Conservation (phyloP, 2,888 invertebrate genomes). For the Stenolophus ochropezus region DNA sequence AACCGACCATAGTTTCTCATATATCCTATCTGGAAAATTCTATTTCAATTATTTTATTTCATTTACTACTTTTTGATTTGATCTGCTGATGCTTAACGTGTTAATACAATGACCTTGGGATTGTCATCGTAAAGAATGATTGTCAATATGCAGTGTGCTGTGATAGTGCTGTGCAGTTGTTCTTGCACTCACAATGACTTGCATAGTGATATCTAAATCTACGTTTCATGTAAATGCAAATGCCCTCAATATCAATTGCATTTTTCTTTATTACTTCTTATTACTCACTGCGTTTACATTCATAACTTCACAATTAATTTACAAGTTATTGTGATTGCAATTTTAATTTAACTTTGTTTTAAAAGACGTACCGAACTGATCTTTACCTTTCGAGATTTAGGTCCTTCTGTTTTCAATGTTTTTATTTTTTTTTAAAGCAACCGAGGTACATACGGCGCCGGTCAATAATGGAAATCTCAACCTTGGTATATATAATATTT, state of each 20-base stretch:
- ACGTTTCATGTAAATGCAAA: conserved; percentile 38
- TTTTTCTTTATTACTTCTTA: not conserved
- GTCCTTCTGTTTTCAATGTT: no score
- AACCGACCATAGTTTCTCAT: no score
- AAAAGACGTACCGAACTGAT: no score
- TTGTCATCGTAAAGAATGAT: conserved; percentile 31
- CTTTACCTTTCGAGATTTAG: no score
- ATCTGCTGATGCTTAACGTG: conserved; percentile 8
- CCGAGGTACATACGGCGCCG: no score
- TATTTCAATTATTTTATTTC: not conserved
- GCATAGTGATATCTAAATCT: conserved; percentile 28
- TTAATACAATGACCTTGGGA: conserved; percentile 28
- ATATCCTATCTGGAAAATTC: no score
- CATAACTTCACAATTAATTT: not conserved
- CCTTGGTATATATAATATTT: no score
- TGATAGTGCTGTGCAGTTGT: not conserved
- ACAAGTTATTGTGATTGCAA: no score
- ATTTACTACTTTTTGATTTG: conserved; percentile 6
- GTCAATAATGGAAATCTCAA: no score
- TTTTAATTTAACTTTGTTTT: no score
- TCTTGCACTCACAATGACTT: conserved; percentile 27
- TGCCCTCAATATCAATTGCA: conserved; percentile 28
- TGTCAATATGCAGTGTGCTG: not conserved
- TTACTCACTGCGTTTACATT: not conserved
- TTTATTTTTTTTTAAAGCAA: no score